Evolutionary conservation across 2,797 vertebrate species (phyloP).

Genomic region (Sebastes dallii): DNA sequence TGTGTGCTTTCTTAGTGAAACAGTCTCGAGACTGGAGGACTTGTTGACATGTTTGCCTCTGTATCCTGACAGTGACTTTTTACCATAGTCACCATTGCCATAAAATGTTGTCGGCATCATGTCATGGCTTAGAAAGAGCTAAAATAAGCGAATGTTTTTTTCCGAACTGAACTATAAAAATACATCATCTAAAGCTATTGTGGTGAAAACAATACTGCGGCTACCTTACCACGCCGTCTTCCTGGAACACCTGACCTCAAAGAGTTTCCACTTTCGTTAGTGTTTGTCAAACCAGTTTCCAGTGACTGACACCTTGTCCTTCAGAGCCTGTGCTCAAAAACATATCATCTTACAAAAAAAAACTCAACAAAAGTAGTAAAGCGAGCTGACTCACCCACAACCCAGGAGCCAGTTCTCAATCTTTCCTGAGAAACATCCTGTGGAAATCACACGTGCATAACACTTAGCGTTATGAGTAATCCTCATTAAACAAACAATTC

Average conservation of each 20-base stretch:
- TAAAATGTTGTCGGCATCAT: not conserved
- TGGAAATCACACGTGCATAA: slow-evolving; percentile 73
- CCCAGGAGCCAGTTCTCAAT: slow-evolving; percentile 89
- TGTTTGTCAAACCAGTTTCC: slow-evolving; percentile 54
- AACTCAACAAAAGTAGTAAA: not conserved
- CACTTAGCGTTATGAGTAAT: slow-evolving; percentile 11
- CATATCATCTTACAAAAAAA: slow-evolving; percentile 2
- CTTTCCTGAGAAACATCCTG: slow-evolving; percentile 85
- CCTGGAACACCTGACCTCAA: slow-evolving; percentile 63
- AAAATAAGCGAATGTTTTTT: not conserved
- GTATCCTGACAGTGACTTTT: not conserved
- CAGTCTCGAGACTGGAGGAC: not conserved
- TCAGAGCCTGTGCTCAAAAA: slow-evolving; percentile 10
- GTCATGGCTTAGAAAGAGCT: not conserved
- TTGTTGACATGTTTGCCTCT: not conserved
- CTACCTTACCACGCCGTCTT: slow-evolving; percentile 25
- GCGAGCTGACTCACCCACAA: slow-evolving; percentile 85
- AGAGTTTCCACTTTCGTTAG: slow-evolving; percentile 50
- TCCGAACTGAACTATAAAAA: slow-evolving; percentile 12
- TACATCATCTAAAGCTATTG: slow-evolving; percentile 1
- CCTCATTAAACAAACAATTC: not conserved
- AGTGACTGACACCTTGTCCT: slow-evolving; percentile 35
- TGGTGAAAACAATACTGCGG: slow-evolving; percentile 13
- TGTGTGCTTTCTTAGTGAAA: not conserved
- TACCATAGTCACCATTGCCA: not conserved